Percentiles rank a stretch among this genome's conserved stretches.
Conservation (phyloP, 2,113 vertebrate species). For the Pomatostomus ruficeps region DNA sequence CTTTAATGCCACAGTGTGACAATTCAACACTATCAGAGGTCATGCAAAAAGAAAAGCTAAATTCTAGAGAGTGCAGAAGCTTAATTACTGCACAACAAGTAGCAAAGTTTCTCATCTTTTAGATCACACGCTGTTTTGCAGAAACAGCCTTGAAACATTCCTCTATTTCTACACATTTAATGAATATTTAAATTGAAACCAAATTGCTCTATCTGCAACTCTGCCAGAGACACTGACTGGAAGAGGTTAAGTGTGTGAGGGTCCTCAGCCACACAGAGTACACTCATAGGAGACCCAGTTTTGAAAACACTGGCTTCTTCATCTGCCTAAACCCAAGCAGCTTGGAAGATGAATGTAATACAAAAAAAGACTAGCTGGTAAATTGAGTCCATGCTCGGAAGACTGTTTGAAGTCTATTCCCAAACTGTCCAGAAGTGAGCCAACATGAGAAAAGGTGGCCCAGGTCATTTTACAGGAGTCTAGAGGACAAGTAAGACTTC, state of each 20-base stretch:
- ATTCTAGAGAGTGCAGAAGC: background rate
- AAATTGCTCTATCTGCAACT: background rate
- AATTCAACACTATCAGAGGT: background rate
- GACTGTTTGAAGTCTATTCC: background rate
- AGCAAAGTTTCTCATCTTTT: background rate
- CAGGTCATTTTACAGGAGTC: background rate
- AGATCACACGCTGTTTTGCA: rapidly evolving
- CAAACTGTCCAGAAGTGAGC: background rate
- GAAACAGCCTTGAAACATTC: background rate
- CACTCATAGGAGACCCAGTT: background rate
- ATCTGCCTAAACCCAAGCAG: background rate
- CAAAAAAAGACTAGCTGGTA: background rate
- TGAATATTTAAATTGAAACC: background rate
- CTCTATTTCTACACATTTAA: background rate
- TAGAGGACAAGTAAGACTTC: background rate
- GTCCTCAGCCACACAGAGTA: background rate
- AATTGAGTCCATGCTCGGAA: background rate
- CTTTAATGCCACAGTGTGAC: background rate
- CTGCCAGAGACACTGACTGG: background rate
- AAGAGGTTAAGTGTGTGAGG: background rate
- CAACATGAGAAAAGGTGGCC: background rate
- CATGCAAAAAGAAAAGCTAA: background rate
- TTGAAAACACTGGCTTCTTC: background rate
- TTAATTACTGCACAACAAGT: background rate
- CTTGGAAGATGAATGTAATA: background rate